Evolutionary conservation across 2,113 vertebrate genomes (phyloP), one percentile per base, ranked within the genome.

Genomic region (Brevimyrus niger): DNA sequence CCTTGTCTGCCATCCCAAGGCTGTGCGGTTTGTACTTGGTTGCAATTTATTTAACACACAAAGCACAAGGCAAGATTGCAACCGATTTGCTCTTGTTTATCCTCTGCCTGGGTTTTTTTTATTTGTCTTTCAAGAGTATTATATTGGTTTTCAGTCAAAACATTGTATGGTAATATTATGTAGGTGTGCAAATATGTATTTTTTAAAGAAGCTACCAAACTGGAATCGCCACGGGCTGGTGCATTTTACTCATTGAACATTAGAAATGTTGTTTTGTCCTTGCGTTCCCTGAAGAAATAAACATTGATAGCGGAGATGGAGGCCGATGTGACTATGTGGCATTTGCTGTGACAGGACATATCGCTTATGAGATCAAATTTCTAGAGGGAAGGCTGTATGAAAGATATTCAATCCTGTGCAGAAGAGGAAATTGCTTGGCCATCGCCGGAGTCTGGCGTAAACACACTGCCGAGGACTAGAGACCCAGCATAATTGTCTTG

Each of bases 301-400:
- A 93, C 93, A 93, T 92, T 51, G 86, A 90, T 95, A 93, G 94
- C 93, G 94, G 93, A 94, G 91, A 94, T 93, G 93, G 93, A 94
- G 94, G 94, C 93, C 61, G 61, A 69, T 31, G 61, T 92, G 91
- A 92, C 91, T 90, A 94, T 92, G 92, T 95, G 93, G 93, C 94
- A 95, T 92, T 92, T 93, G 92, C 93, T 91, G 93, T 95, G 94
- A 94, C 93, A 92, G 94, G 93, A 94, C 95, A 96, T 95, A 95
- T 94, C 92, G 94, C 93, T 95, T 95, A 95, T 96, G 93, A 95
- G 93, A 96, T 95, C 94, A 95, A 93, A 95, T 95, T 94, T 95
- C 94, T 94, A 92, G 93, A 91, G 92, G 94, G 94, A 92, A 89
- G 82, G 92, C 91, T 92, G 92, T 92, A 90, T 91, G 91, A 91